Base-by-base conservation (phyloP, 2,113 vertebrate genomes). In the Lota lota region DNA sequence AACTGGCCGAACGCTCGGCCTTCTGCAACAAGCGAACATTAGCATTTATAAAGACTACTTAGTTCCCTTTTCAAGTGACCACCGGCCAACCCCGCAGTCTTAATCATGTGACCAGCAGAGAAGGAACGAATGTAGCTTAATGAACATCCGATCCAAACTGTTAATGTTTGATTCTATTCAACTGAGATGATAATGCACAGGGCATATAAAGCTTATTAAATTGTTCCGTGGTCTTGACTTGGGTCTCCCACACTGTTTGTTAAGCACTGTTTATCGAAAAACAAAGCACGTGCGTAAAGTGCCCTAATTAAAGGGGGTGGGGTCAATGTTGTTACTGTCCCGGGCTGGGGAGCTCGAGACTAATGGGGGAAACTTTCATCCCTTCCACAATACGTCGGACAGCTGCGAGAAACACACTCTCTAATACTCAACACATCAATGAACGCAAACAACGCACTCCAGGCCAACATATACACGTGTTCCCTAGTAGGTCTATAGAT, bases 201-300 rank as follows among this genome's bases (percentile, higher is more conserved):
- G 28, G 4, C 28, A 33, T 6, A 33, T 6, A 33, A 33, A 4
- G 28, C 28, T 33, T 33, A 33, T 53, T 3, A 53, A 53, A 53
- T 14, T 53, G 51, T 53, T 14, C 51, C 7, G 6, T 53, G 51
- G 17, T 53, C 51, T 17, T 17, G 51, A 21, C 18, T 19, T 57
- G 18, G 68, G 20, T 64, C 77, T 80, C 68, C 83, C 68, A 82
- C 56, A 57, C 79, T 83, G 28, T 33, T 87, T 83, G 65, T 61
- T 2, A 28, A 33, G 83, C 56, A 57, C 79, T 83, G 28, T 33
- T 87, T 83, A 82, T 80, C 87, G 79, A 76, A 70, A 86, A 84
- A 81, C 85, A 83, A 83, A 87, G 69, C 76, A 86, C 70, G 81
- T 77, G 75, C 75, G 69, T 76, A 76, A 74, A 83, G 78, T 81